A percentile compares a stretch with the other conserved stretches of the same genome.
Conservation (phyloP, 2,888 invertebrate species). For the Holacanthella duospinosa region DNA sequence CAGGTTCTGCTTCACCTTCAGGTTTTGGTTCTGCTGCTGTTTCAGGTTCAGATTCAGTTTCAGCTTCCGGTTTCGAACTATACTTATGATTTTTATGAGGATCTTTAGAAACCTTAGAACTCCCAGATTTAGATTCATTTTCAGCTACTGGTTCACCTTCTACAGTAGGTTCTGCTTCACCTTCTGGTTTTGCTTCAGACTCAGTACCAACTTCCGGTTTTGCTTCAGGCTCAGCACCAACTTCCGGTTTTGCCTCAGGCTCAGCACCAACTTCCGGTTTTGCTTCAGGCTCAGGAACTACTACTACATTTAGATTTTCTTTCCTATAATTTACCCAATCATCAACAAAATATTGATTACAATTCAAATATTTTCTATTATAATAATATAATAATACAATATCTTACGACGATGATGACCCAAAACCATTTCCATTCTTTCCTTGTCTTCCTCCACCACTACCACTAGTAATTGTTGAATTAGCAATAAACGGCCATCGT, state of each 20-base stretch:
- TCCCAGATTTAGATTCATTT: background rate
- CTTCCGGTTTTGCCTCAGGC: slow-evolving; percentile 41
- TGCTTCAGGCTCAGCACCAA: slow-evolving; percentile 41
- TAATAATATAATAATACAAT: too few relatives aligned
- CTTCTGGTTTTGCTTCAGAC: slow-evolving; percentile 39
- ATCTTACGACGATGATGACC: slow-evolving; percentile 30
- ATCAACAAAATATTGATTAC: too few relatives aligned
- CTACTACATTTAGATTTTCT: slow-evolving; percentile 43
- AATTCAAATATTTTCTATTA: too few relatives aligned
- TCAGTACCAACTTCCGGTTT: slow-evolving; percentile 34
- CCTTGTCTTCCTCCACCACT: too few relatives aligned
- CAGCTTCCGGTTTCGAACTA: too few relatives aligned
- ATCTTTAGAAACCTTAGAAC: slow-evolving; percentile 8
- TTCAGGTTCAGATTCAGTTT: slow-evolving; percentile 33
- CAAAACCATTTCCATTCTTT: too few relatives aligned
- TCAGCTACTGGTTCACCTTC: slow-evolving; percentile 18
- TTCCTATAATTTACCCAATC: too few relatives aligned
- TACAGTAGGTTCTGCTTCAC: background rate
- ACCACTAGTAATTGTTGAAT: too few relatives aligned
- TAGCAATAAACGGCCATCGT: slow-evolving; percentile 32
- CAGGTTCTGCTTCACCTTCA: slow-evolving; percentile 4
- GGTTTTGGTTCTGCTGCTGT: slow-evolving; percentile 38
- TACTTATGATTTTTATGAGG: too few relatives aligned
- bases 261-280: slow-evolving; percentile 20
- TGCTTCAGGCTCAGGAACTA: slow-evolving; percentile 16